Base-by-base conservation (phyloP, 2,797 vertebrate species). In the Oophaga sylvatica region DNA sequence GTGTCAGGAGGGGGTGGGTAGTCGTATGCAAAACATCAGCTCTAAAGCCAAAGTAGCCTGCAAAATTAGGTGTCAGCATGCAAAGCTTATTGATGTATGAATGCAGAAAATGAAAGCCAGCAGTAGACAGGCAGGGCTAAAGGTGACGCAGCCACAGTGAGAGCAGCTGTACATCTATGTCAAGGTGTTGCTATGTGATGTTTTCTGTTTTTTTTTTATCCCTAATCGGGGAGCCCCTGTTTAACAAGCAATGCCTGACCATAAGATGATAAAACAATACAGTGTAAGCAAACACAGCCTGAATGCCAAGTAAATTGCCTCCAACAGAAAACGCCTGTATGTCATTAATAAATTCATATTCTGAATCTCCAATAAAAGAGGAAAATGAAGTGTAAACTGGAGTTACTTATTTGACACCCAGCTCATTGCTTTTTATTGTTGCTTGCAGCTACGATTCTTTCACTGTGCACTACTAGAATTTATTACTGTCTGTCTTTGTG, bases 41-140 rank as follows among this genome's bases (percentile, higher is more conserved):
- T 97, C 96, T 95, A 95, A 97, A 98, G 97, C 96, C 96, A 97
- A 97, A 98, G 97, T 97, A 97, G 96, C 96, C 96, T 95, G 97
- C 96, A 97, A 97, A 98, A 98, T 98, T 98, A 99, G 97, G 97
- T 99, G 97, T 99, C 97, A 98, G 97, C 97, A 96, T 95, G 97
- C 96, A 96, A 95, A 97, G 97, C 96, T 97, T 97, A 97, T 97
- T 98, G 98, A 99, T 98, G 97, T 99, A 98, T 97, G 97, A 98
- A 98, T 97, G 97, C 96, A 93, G 97, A 96, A 97, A 99, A 99
- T 98, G 96, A 99, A 98, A 98, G 97, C 96, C 96, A 95, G 97
- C 97, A 96, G 96, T 96, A 97, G 96, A 98, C 97, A 97, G 98
- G 97, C 95, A 91, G 96, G 97, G 97, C 96, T 96, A 98, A 97